A percentile compares a stretch with the other conserved stretches of the same genome.
Conservation (phyloP, 1,140 invertebrate species). For the silkworm (Bombyx mori) region ASM3026992v2 NC_085134.1:8608501-8609000, state of each 20-base stretch:
- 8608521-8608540: conserved; percentile 61
- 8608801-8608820: conserved; percentile 44
- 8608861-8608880: no score
- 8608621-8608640: conserved; percentile 53
- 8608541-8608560: conserved; percentile 56
- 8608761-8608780: conserved; percentile 35
- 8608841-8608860: no score
- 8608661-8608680: conserved; percentile 43
- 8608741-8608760: conserved; percentile 31
- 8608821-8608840: conserved; percentile 1
- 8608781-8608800: conserved; percentile 44
- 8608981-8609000: no score
- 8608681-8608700: conserved; percentile 40
- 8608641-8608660: conserved; percentile 37
- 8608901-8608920: no score
- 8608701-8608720: conserved; percentile 39
- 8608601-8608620: conserved; percentile 40
- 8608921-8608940: no score
- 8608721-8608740: conserved; percentile 37
- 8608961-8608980: no score
- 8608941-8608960: no score
- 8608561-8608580: conserved; percentile 36
- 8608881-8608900: no score
- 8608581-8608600: conserved; percentile 37
- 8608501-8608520: conserved; percentile 63